Percentiles rank a stretch among this genome's conserved stretches.
Conservation (phyloP, 2,113 vertebrate species). For the Passer domesticus region DNA sequence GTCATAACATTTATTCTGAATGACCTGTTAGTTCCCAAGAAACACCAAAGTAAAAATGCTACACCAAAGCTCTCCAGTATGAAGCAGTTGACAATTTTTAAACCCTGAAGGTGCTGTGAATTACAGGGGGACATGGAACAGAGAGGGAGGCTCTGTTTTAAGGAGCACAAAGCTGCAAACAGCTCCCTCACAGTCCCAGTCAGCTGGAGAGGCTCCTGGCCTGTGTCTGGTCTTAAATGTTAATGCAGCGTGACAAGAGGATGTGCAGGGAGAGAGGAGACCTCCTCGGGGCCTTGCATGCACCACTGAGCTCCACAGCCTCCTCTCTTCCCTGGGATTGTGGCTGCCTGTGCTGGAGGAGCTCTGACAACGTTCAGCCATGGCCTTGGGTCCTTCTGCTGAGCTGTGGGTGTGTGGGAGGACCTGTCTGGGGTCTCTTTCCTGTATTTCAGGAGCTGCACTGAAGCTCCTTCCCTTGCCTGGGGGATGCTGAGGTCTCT, state of each 20-base stretch:
- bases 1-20: background rate
- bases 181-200: background rate
- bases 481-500: background rate
- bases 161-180: background rate
- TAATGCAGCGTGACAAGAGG: background rate
- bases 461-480: background rate
- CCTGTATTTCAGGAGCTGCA: background rate
- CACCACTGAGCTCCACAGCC: background rate
- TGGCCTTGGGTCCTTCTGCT: background rate
- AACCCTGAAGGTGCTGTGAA: background rate
- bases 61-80: background rate
- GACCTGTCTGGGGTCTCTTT: background rate
- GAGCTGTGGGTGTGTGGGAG: background rate
- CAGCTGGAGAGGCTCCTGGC: background rate
- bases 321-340: background rate
- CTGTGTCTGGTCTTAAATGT: background rate
- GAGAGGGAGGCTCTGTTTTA: background rate
- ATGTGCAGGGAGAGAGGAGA: background rate
- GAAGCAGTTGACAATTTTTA: background rate
- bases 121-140: background rate
- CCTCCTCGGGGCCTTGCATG: background rate
- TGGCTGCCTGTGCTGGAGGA: background rate
- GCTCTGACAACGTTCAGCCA: background rate
- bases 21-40: background rate
- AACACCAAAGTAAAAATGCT: background rate